Percentiles rank a stretch among this genome's conserved stretches.
Conservation (phyloP, 2,797 vertebrate genomes). For the Platyrinchus mystaceus region DNA sequence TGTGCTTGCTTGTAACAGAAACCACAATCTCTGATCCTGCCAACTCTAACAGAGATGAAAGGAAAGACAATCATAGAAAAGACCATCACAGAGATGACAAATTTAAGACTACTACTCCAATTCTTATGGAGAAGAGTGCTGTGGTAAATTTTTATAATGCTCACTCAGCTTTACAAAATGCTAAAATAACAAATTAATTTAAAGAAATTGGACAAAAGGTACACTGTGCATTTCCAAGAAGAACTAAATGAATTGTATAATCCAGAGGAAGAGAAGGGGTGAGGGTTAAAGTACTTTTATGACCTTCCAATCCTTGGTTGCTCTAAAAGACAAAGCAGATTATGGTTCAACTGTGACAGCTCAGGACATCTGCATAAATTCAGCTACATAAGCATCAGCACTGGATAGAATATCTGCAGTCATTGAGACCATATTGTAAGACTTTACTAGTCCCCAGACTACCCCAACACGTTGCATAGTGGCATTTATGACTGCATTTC, state of each 20-base stretch:
- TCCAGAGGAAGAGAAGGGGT: neutral
- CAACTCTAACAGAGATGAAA: neutral
- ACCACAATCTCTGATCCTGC: neutral
- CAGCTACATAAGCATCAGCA: neutral
- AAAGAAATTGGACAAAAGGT: conserved; percentile 2
- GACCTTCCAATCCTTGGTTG: neutral
- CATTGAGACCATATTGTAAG: neutral
- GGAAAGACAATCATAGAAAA: neutral
- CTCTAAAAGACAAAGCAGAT: neutral
- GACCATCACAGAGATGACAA: neutral
- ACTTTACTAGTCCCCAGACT: neutral
- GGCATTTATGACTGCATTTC: neutral
- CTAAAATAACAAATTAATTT: neutral
- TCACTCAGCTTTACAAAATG: neutral
- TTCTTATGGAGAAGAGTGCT: neutral
- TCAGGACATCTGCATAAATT: neutral
- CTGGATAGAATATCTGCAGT: neutral
- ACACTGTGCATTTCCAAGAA: neutral
- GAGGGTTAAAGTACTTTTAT: neutral
- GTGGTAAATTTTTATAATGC: neutral
- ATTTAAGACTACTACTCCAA: neutral
- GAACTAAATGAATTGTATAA: neutral
- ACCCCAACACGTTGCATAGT: neutral
- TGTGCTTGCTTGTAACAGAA: neutral
- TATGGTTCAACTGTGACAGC: neutral